These are phyloP conservation scores for Timema cristinae DNA, from an alignment of 2,888 invertebrate genomes.

Conservation along the genomic window DNA sequence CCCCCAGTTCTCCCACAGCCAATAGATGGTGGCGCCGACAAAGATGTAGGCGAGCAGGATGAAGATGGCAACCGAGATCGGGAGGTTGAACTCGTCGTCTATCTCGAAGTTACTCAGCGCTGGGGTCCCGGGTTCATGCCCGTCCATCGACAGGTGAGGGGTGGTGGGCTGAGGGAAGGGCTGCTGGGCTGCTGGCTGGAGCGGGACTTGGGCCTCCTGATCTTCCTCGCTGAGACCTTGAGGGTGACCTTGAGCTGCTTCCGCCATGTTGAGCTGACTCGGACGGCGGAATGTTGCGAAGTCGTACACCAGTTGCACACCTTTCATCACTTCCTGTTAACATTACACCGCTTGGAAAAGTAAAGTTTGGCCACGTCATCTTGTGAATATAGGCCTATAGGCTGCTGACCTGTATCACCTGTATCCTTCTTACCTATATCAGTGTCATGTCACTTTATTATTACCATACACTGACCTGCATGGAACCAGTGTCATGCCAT, in stretches of 20 bases:
- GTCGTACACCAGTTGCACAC: slow-evolving; percentile 75
- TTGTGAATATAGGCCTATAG: too few relatives aligned
- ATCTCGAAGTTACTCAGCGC: slow-evolving; percentile 74
- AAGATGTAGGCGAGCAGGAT: slow-evolving; percentile 83
- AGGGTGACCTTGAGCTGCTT: slow-evolving; percentile 42
- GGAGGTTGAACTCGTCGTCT: slow-evolving; percentile 92
- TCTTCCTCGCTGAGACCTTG: slow-evolving; percentile 9
- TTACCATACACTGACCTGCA: too few relatives aligned
- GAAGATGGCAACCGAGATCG: slow-evolving; percentile 81
- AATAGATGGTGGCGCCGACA: slow-evolving; percentile 77
- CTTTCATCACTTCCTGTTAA: slow-evolving; percentile 73
- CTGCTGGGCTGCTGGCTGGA: slow-evolving; percentile 26
- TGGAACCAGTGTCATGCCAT: too few relatives aligned
- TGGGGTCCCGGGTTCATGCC: slow-evolving; percentile 57
- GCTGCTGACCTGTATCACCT: too few relatives aligned
- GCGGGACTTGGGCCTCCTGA: slow-evolving; percentile 20
- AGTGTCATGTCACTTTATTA: too few relatives aligned
- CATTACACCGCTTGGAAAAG: too few relatives aligned
- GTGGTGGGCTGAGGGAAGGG: slow-evolving; percentile 36
- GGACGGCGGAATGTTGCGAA: slow-evolving; percentile 71
- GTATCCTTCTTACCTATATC: too few relatives aligned
- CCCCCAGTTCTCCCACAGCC: slow-evolving; percentile 77
- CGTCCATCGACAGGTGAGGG: slow-evolving; percentile 34
- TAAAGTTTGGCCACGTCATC: too few relatives aligned
- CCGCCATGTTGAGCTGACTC: slow-evolving; percentile 59